Conservation (phyloP, 2,888 invertebrate species). For the Philaethria dido region DNA sequence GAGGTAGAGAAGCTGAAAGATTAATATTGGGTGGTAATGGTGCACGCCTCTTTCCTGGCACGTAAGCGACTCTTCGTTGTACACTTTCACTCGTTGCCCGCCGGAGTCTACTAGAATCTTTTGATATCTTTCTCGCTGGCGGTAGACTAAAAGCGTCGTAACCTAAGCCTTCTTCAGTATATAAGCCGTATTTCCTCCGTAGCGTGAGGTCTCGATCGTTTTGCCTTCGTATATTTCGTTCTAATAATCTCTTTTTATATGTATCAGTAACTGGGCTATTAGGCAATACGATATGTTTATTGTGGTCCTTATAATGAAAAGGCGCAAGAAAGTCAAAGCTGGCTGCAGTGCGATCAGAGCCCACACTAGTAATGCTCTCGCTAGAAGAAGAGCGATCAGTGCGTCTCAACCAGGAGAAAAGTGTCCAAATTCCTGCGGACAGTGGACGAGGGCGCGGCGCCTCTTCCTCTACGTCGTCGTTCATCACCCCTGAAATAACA, state of each 20-base stretch:
- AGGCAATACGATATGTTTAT: constrained; percentile 66
- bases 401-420: constrained; percentile 90
- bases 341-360: constrained; percentile 88
- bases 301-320: constrained; percentile 72
- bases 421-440: constrained; percentile 82
- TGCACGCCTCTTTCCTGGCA: constrained; percentile 90
- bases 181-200: constrained; percentile 86
- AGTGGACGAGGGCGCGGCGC: constrained; percentile 71
- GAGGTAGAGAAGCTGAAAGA: constrained; percentile 65
- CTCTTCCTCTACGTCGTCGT: constrained; percentile 60
- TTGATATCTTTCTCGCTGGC: constrained; percentile 51
- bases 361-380: constrained; percentile 86
- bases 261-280: constrained; percentile 86
- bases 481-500: constrained; percentile 70
- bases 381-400: constrained; percentile 70
- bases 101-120: constrained; percentile 62
- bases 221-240: constrained; percentile 83
- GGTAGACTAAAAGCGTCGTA: constrained; percentile 75
- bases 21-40: constrained; percentile 86
- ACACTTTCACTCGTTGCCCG: constrained; percentile 86
- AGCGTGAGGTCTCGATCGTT: constrained; percentile 85
- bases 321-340: constrained; percentile 88
- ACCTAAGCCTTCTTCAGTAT: constrained; percentile 56
- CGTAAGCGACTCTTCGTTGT: constrained; percentile 86
- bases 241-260: constrained; percentile 84